Percentiles rank a stretch among this genome's conserved stretches.
Evolutionary conservation across 2,113 vertebrate genomes (phyloP).

Genomic region (Ifrita kowaldi): DNA sequence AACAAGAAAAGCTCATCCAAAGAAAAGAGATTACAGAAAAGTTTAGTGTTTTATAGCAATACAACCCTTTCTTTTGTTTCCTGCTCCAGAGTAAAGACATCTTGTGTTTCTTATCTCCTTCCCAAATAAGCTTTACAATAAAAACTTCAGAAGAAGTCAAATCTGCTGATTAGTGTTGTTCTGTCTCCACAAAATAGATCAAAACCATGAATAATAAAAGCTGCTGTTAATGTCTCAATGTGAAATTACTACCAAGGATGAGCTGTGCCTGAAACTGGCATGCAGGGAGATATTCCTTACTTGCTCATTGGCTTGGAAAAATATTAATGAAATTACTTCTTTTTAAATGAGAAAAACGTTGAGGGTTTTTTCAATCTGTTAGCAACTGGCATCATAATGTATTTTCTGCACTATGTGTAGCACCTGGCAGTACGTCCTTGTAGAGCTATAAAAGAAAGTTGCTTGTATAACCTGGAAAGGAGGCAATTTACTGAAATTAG

Average conservation of each 20-base stretch:
- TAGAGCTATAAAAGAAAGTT: conserved; percentile 17
- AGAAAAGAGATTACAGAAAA: not conserved
- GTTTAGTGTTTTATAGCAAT: not conserved
- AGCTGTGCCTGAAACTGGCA: not conserved
- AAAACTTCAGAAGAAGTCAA: not conserved
- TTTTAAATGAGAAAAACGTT: not conserved
- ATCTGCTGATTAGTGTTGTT: not conserved
- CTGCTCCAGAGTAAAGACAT: not conserved
- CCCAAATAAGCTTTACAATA: not conserved
- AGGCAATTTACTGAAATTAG: conserved; percentile 56
- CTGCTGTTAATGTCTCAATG: not conserved
- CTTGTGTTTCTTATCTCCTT: not conserved
- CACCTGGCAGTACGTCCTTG: conserved; percentile 15
- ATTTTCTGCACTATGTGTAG: not conserved
- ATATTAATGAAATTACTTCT: not conserved
- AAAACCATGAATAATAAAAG: not conserved
- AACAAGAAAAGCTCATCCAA: not conserved
- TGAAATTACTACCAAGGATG: not conserved
- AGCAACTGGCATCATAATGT: not conserved
- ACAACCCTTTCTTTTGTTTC: not conserved
- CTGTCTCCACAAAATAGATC: not conserved
- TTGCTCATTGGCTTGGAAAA: not conserved
- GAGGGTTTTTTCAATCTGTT: not conserved
- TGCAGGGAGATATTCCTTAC: not conserved
- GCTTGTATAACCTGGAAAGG: not conserved